Percentiles rank a stretch among this genome's conserved stretches.
Conservation (phyloP, 2,888 invertebrate genomes). For the Protophormia terraenovae region DNA sequence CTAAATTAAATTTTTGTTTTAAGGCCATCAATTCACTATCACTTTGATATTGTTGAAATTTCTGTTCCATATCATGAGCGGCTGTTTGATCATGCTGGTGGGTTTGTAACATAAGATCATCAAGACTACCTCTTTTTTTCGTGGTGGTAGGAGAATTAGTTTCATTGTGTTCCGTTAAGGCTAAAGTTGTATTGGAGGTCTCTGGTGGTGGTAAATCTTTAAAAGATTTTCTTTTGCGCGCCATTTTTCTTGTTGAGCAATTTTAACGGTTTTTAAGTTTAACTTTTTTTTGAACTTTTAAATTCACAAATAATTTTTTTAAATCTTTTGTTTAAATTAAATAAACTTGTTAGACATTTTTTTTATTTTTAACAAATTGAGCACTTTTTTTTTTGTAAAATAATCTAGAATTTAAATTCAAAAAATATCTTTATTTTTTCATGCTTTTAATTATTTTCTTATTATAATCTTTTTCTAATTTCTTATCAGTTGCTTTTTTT, state of each 20-base stretch:
- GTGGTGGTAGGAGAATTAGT: not conserved
- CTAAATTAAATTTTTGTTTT: slow-evolving; percentile 59
- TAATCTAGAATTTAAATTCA: too few relatives aligned
- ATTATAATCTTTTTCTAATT: too few relatives aligned
- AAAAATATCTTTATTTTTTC: too few relatives aligned
- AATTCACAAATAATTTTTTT: not conserved
- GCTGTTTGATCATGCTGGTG: not conserved
- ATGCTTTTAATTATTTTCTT: too few relatives aligned
- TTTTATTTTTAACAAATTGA: too few relatives aligned
- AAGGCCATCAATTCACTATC: slow-evolving; percentile 62
- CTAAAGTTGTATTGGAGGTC: too few relatives aligned
- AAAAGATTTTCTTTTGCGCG: slow-evolving; percentile 56
- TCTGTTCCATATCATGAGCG: not conserved
- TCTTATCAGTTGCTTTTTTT: not conserved
- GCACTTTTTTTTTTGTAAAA: too few relatives aligned
- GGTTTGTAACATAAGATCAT: not conserved
- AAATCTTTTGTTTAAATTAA: not conserved
- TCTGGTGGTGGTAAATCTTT: too few relatives aligned
- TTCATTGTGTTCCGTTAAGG: slow-evolving; percentile 12
- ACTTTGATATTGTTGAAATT: slow-evolving; percentile 48
- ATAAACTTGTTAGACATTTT: not conserved
- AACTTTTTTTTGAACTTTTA: not conserved
- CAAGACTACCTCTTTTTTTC: not conserved
- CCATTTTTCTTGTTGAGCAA: slow-evolving; percentile 37
- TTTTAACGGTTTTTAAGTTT: not conserved